Conservation (phyloP, 2,797 vertebrate genomes). For the Sebastes alutus region DNA sequence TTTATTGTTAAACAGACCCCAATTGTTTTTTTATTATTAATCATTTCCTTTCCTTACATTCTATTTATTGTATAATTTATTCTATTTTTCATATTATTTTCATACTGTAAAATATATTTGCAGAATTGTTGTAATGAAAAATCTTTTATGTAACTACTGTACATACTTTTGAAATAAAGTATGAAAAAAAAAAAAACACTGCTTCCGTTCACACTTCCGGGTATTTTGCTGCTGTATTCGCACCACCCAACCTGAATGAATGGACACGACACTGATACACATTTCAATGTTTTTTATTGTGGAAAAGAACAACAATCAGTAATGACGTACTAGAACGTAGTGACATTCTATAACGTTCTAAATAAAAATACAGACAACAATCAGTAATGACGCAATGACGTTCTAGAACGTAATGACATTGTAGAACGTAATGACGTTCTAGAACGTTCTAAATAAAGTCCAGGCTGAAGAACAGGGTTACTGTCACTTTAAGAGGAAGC, state of each 20-base stretch:
- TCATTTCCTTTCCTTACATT: no score
- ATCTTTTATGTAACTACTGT: no score
- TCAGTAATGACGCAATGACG: not conserved
- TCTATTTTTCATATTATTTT: no score
- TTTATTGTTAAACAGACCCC: no score
- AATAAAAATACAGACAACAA: not conserved
- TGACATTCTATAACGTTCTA: no score
- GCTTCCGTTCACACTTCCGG: not conserved
- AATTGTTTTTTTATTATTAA: no score
- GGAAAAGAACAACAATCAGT: not conserved
- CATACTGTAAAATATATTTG: no score
- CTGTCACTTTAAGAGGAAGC: not conserved
- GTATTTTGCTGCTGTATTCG: no score
- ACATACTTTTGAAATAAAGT: no score
- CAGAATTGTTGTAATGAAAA: no score
- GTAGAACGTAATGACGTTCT: not conserved
- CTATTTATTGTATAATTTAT: no score
- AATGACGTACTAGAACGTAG: not conserved
- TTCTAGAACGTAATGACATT: not conserved
- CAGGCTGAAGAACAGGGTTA: not conserved
- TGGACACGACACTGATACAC: not conserved
- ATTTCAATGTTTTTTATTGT: slow-evolving; percentile 4
- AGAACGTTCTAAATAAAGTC: not conserved
- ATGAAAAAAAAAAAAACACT: no score
- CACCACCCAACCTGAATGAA: not conserved